These are phyloP conservation scores for Scolanthus callimorphus DNA, from an alignment of 92 coral and sea anemone species.

Conservation along the genomic window DNA sequence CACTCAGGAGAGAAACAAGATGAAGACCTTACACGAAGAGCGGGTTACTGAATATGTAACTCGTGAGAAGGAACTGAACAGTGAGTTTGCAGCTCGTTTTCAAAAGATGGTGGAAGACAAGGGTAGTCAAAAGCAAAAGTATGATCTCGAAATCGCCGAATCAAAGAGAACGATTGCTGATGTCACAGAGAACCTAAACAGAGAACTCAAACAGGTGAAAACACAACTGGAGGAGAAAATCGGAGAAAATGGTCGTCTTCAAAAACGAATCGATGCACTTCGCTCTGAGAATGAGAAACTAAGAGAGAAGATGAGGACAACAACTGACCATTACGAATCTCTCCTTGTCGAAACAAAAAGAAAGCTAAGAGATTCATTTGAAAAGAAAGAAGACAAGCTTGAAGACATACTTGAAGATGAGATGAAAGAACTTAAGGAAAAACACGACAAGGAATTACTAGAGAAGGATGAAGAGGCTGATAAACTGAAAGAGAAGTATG, in stretches of 20 bases:
- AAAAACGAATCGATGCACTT: constrained; percentile 25
- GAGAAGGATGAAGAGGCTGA: constrained; percentile 19
- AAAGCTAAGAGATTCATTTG: constrained; percentile 7
- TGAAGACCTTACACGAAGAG: constrained; percentile 13
- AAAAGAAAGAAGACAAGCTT: constrained; percentile 40
- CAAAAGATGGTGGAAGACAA: not conserved
- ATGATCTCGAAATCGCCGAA: not conserved
- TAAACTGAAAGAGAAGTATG: constrained; percentile 28
- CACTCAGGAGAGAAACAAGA: constrained; percentile 5
- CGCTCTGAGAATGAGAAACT: not conserved
- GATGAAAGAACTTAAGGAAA: constrained; percentile 36
- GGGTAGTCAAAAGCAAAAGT: not conserved
- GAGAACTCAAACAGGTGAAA: not conserved
- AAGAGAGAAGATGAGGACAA: not conserved
- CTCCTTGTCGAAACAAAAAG: constrained; percentile 1
- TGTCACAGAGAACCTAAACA: no score
- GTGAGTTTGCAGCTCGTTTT: not conserved
- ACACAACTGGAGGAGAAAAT: not conserved
- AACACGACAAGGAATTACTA: constrained; percentile 26
- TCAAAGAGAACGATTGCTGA: not conserved
- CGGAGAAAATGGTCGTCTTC: constrained; percentile 26
- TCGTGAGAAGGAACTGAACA: not conserved
- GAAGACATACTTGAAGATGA: constrained; percentile 45
- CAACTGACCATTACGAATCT: constrained; percentile 11
- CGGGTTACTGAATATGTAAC: constrained; percentile 11